A percentile compares a stretch with the other conserved stretches of the same genome.
Conservation (phyloP, 2,888 invertebrate species). For the Tetragnatha montana region DNA sequence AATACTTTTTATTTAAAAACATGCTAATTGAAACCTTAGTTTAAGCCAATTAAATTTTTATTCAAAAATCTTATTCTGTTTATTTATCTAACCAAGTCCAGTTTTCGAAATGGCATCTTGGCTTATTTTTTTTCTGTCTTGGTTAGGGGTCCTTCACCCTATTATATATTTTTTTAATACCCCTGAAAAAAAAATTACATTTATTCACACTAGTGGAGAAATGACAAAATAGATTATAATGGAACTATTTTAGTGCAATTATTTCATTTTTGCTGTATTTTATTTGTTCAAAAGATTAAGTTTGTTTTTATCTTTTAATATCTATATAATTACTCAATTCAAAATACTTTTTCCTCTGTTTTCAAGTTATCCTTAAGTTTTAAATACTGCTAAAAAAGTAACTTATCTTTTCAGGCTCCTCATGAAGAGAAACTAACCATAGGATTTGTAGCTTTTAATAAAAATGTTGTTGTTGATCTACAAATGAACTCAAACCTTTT, state of each 20-base stretch:
- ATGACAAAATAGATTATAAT: not conserved
- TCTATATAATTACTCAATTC: no score
- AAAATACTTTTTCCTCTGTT: no score
- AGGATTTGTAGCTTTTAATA: constrained; percentile 78
- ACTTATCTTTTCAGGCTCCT: constrained; percentile 34
- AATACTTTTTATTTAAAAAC: not conserved
- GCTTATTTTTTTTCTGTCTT: no score
- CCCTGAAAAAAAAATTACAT: no score
- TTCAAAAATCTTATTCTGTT: no score
- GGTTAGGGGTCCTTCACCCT: no score
- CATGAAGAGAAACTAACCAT: constrained; percentile 68
- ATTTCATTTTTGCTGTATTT: not conserved
- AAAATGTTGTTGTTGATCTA: constrained; percentile 83
- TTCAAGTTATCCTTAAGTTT: no score
- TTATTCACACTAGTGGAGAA: not conserved
- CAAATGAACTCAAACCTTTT: constrained; percentile 84
- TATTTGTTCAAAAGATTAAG: not conserved
- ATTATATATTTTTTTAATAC: no score
- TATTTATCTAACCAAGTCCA: no score
- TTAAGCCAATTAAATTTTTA: no score
- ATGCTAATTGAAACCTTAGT: not conserved
- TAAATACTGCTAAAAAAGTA: no score
- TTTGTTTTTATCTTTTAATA: not conserved
- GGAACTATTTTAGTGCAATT: not conserved
- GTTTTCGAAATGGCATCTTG: no score